Evolutionary conservation across 1,140 invertebrate species (phyloP), one percentile per base, ranked within the genome.

Genomic region (Stegodyphus dumicola): DNA sequence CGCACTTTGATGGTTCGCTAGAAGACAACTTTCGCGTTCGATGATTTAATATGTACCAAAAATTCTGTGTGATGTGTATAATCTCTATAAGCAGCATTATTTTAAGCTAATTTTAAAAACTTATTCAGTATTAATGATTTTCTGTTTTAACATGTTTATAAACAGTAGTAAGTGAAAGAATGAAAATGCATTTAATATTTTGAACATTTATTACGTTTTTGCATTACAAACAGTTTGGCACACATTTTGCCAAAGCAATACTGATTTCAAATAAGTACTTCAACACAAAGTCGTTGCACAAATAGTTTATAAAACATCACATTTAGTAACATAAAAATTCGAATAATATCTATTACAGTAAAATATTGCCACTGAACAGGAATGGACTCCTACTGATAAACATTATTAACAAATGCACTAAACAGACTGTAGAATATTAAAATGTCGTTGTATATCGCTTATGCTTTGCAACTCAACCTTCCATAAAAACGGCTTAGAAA

Each of bases 201-300:
- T 33, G 33, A 33, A 33, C 33, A 33, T 33, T 33, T 33, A 33
- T 33, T 33, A 33, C 33, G 33, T 33, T 33, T 33, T 33, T 33
- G 65, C n/a, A 65, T 66, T 77, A 64, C 64, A 48, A 77, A 77
- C 17, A 77, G n/a, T 77, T 77, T 77, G 60, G 76, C 60, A 65
- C 60, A 15, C 11, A 67, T 67, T 77, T 77, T 56, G 60, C 76
- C 60, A 77, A 66, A 77, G 60, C 65, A 77, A 77, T 77, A 77
- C 76, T 77, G 76, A 77, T 77, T 76, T 53, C 13, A 64, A 67
- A n/a, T 67, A 77, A 66, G 76, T 77, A 77, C 76, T 66, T 64
- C 65, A 60, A 60, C 15, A 33, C 33, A 33, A 77, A 65, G 51
- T 77, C 64, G 60, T 77, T 77, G 76, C 65, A 77, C 76, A 66